Base-by-base conservation (phyloP, 37 sponge, comb jelly and placozoan species). In the Axinella damicornis region DNA sequence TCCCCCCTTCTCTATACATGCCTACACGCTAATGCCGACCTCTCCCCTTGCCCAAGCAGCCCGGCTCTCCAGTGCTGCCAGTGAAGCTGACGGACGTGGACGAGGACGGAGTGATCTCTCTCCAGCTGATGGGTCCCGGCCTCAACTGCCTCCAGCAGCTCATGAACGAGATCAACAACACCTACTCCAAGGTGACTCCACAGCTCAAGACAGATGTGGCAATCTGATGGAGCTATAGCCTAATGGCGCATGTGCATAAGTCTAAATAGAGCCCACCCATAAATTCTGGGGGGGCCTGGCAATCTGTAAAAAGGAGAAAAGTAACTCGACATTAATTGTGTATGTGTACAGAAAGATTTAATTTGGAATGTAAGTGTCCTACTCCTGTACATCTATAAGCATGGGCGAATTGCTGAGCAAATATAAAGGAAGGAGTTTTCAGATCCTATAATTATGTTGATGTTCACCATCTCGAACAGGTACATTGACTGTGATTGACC, bases 111-210 rank as follows among this genome's bases (percentile, higher is more conserved):
- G 65, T 84, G 70, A 35, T 90, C 18, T 78, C 91, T 5, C 61
- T 90, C 6, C 91, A 90, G 81, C 59, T 90, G n/a, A 61, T 64
- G 38, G 91, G 91, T 1, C 91, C 86, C 6, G 86, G 81, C 16
- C 57, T 81, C 35, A 58, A 56, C 46, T 35, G 38, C 0, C 91
- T 90, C 25, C 65, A 90, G 28, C 74, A 81, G 16, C 76, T 90
- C 37, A 80, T 85, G 81, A 80, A 66, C 28, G 61, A 41, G 32
- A 90, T 90, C 52, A 85, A 90, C 46, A 53, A 85, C 1, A 38
- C 31, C 2, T 81, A 81, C 69, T 67, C 68, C 28, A 67, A 67
- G 19, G 46, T 46, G 13, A 46, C 46, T 46, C 11, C 63, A n/a
- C n/a, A n/a, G n/a, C n/a, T n/a, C n/a, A n/a, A 12, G n/a, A 13